A percentile compares a stretch with the other conserved stretches of the same genome.
phyloP scores from a whole-genome alignment of 2,888 invertebrate species.

The Zeuzera pyrina region DNA sequence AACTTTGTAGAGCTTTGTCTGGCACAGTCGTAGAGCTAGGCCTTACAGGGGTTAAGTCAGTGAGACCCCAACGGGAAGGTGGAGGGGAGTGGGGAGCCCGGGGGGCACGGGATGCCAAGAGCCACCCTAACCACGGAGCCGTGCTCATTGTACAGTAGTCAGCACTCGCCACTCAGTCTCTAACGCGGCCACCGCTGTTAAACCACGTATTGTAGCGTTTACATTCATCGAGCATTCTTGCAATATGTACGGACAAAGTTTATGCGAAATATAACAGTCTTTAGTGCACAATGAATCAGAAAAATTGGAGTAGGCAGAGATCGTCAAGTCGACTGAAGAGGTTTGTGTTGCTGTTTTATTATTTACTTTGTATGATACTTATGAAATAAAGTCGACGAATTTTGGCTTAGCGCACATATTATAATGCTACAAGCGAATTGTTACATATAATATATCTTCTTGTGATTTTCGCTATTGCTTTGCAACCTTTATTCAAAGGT shows the following conservation, averaged over 20 bases:
- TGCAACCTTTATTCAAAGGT: no score
- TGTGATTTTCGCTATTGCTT: no score
- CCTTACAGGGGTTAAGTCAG: not conserved
- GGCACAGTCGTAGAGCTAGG: conserved; percentile 10
- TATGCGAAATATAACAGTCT: conserved; percentile 29
- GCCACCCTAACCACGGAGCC: conserved; percentile 23
- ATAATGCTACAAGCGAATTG: not conserved
- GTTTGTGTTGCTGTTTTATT: conserved; percentile 23
- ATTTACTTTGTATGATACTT: not conserved
- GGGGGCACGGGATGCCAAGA: conserved; percentile 16
- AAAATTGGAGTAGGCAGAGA: conserved; percentile 18
- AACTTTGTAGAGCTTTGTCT: conserved; percentile 14
- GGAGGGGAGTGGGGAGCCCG: conserved; percentile 10
- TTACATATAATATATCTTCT: not conserved
- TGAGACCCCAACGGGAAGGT: not conserved
- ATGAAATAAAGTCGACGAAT: not conserved
- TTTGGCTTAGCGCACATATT: not conserved
- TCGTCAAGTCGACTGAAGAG: conserved; percentile 19
- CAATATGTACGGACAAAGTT: conserved; percentile 49
- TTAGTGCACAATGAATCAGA: conserved; percentile 31
- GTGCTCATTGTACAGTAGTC: conserved; percentile 8
- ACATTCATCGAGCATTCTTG: conserved; percentile 24
- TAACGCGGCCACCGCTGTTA: conserved; percentile 22
- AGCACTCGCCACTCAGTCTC: conserved; percentile 25
- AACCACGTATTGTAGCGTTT: conserved; percentile 14